Percentiles rank a stretch among this genome's conserved stretches.
Conservation (phyloP, 2,113 vertebrate species). For the Triplophysa rosa region DNA sequence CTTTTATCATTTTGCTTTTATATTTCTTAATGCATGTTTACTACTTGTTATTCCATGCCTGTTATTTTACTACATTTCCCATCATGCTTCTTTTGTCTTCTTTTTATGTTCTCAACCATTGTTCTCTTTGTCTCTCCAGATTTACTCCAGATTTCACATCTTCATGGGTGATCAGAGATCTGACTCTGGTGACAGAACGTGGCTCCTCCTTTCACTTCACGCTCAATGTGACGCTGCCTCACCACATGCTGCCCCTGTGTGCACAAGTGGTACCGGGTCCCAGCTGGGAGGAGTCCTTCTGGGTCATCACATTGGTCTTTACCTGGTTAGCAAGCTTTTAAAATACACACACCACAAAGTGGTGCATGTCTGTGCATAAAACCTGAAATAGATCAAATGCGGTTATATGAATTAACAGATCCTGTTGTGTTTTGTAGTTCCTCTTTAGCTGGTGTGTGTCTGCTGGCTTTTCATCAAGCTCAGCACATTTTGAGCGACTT, state of each 20-base stretch:
- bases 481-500: conserved; percentile 94
- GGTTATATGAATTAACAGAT: neutral
- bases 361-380: neutral
- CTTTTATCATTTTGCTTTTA: neutral
- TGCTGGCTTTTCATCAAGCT: conserved; percentile 95
- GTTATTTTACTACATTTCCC: too few relatives aligned
- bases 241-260: conserved; percentile 92
- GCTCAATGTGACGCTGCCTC: conserved; percentile 93
- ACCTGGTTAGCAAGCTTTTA: conserved; percentile 78
- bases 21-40: neutral
- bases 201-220: conserved; percentile 89
- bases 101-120: neutral
- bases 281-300: conserved; percentile 96
- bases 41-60: neutral
- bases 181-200: conserved; percentile 84
- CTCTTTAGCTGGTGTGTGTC: conserved; percentile 89
- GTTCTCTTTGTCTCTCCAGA: conserved; percentile 63
- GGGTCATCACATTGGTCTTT: conserved; percentile 90
- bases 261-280: conserved; percentile 94
- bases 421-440: conserved; percentile 72
- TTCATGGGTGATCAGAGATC: conserved; percentile 95
- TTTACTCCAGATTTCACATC: conserved; percentile 99
- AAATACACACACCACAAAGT: neutral
- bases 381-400: neutral
- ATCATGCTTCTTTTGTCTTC: neutral